phyloP scores from a whole-genome alignment of 2,113 vertebrate species.

The Trematocara variabile region DNA sequence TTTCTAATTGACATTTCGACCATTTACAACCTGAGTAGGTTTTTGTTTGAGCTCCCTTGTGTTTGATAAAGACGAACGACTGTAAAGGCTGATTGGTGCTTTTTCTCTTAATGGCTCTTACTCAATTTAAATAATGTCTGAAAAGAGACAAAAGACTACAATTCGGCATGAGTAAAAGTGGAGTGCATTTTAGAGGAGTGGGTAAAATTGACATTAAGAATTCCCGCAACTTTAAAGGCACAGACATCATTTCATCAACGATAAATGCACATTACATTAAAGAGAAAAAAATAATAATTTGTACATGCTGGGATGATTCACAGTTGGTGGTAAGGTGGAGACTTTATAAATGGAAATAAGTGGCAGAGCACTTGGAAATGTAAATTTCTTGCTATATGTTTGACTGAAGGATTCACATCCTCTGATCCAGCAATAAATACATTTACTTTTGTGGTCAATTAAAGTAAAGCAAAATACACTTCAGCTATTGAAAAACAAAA shows the following conservation, averaged over 20 bases:
- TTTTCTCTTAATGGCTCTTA: slow-evolving; percentile 56
- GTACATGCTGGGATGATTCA: background rate
- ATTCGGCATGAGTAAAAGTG: slow-evolving; percentile 30
- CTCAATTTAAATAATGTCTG: slow-evolving; percentile 52
- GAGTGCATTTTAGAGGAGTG: slow-evolving; percentile 23
- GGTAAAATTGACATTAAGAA: slow-evolving; percentile 33
- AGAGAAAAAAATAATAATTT: background rate
- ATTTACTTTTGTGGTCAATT: background rate
- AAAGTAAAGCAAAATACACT: background rate
- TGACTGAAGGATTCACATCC: background rate
- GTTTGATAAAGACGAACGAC: slow-evolving; percentile 68
- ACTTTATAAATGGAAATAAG: background rate
- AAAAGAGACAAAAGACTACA: slow-evolving; percentile 56
- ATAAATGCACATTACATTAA: slow-evolving; percentile 6
- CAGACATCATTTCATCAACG: slow-evolving; percentile 7
- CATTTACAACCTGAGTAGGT: slow-evolving; percentile 75
- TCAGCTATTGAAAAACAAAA: background rate
- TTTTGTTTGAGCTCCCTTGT: slow-evolving; percentile 66
- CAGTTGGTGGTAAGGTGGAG: background rate
- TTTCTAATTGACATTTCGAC: slow-evolving; percentile 77
- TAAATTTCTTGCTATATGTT: background rate
- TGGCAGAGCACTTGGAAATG: background rate
- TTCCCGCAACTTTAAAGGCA: slow-evolving; percentile 9
- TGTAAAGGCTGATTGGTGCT: slow-evolving; percentile 50
- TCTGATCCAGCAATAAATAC: background rate